phyloP scores from a whole-genome alignment of 2,113 vertebrate species.

The Mormoops blainvillei region DNA sequence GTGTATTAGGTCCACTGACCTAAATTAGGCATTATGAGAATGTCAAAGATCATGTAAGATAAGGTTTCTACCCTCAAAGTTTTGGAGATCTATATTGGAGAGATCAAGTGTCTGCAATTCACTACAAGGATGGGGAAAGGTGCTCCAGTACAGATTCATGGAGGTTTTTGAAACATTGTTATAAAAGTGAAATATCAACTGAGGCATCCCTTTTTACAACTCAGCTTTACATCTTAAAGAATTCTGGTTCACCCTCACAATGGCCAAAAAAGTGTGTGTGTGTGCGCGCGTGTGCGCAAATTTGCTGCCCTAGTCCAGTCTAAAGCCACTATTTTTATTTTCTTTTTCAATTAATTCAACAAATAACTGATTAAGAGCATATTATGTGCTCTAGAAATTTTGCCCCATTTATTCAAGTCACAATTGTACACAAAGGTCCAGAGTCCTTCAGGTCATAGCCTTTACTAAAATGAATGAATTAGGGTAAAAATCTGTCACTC shows the following conservation, averaged over 20 bases:
- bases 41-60: background rate
- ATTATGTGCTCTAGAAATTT: background rate
- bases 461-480: conserved; percentile 31
- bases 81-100: background rate
- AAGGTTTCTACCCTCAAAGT: background rate
- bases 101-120: background rate
- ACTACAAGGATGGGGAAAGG: background rate
- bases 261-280: background rate
- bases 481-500: background rate
- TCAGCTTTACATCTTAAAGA: conserved; percentile 11
- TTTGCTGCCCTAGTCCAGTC: background rate
- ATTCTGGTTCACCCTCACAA: background rate
- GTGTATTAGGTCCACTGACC: background rate
- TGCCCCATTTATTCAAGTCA: background rate
- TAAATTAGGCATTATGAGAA: background rate
- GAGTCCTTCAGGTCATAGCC: background rate
- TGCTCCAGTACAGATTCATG: background rate
- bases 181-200: background rate
- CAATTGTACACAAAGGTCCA: background rate
- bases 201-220: background rate
- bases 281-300: background rate
- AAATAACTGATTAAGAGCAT: background rate
- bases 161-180: background rate
- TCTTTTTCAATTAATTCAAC: background rate
- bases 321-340: conserved; percentile 12